Percentiles rank a stretch among this genome's conserved stretches.
phyloP scores from a whole-genome alignment of 2,888 invertebrate species.

The Trachelus stipa region DNA sequence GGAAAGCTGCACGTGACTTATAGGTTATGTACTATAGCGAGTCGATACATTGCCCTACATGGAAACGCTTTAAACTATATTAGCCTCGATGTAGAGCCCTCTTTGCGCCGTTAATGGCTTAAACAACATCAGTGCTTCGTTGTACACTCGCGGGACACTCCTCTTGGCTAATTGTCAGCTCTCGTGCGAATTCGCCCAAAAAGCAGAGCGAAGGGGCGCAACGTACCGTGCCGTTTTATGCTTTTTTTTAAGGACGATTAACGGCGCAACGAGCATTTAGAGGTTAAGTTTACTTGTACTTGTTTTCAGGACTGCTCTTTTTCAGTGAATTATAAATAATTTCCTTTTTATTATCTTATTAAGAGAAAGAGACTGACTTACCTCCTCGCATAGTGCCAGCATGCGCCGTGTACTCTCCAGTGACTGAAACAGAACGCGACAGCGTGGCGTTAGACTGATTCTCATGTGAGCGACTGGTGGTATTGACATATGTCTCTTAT shows the following conservation, averaged over 20 bases:
- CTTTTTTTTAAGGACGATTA: background rate
- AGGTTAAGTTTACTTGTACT: background rate
- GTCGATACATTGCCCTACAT: background rate
- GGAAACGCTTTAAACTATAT: background rate
- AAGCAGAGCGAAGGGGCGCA: too few species aligned
- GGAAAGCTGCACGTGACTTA: background rate
- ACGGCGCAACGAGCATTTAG: background rate
- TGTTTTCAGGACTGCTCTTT: background rate
- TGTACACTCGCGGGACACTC: background rate
- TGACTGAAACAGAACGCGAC: constrained; percentile 76
- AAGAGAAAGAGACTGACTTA: constrained; percentile 68
- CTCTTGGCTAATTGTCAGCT: background rate
- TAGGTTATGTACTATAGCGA: background rate
- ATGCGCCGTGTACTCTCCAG: constrained; percentile 92
- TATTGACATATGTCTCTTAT: background rate
- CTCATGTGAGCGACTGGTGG: background rate
- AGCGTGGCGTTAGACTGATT: background rate
- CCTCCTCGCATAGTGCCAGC: constrained; percentile 94
- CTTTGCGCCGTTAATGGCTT: background rate
- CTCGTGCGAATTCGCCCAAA: background rate
- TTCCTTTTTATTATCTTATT: background rate
- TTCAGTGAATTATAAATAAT: background rate
- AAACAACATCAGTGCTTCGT: background rate
- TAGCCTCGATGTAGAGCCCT: background rate
- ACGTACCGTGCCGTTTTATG: background rate